phyloP scores from a whole-genome alignment of 2,113 vertebrate genomes.

The Ctenodactylus gundi region DNA sequence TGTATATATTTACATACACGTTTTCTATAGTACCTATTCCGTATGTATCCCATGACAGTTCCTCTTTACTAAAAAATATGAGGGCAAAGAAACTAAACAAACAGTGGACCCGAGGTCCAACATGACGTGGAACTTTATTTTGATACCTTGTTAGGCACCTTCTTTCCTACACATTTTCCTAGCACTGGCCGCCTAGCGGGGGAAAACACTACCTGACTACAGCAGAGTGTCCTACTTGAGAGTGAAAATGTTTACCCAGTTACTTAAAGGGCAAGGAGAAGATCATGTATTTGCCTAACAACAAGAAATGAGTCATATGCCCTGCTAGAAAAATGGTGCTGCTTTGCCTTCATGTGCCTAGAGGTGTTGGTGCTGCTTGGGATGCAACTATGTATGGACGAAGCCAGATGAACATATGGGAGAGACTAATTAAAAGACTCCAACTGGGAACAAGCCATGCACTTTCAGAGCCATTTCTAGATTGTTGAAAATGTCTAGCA shows the following conservation, averaged over 20 bases:
- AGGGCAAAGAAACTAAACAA: too few species aligned
- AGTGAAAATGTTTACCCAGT: slow-evolving; percentile 17
- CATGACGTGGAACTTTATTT: neutral
- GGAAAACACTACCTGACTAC: neutral
- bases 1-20: too few species aligned
- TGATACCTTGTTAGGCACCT: neutral
- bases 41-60: too few species aligned
- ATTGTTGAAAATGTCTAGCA: slow-evolving; percentile 63
- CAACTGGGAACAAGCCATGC: slow-evolving; percentile 35
- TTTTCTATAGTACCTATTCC: too few species aligned
- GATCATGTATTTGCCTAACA: slow-evolving; percentile 29
- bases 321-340: slow-evolving; percentile 11
- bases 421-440: slow-evolving; percentile 69
- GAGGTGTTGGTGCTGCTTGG: neutral
- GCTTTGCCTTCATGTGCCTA: neutral
- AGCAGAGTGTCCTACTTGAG: neutral
- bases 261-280: neutral
- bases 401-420: slow-evolving; percentile 67
- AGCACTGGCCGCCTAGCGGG: neutral
- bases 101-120: too few species aligned
- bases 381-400: neutral
- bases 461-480: slow-evolving; percentile 50
- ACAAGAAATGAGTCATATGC: neutral
- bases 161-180: neutral
- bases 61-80: too few species aligned